These are phyloP conservation scores for Centruroides sculpturatus DNA, from an alignment of 1,140 invertebrate genomes.

Conservation along the genomic window DNA sequence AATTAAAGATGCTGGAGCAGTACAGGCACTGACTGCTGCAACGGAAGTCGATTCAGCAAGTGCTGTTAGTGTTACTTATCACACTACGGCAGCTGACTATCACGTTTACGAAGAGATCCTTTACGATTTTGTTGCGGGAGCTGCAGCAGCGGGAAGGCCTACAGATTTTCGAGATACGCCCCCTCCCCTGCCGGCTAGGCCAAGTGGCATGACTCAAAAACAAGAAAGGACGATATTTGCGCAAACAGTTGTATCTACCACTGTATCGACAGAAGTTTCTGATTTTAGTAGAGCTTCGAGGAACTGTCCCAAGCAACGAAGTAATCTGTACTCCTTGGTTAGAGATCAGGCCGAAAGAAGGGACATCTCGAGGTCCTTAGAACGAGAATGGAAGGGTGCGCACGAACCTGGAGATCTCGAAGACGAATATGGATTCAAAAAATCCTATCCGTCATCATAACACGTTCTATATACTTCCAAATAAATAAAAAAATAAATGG, in stretches of 20 bases:
- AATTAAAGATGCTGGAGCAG: not conserved
- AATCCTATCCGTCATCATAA: not conserved
- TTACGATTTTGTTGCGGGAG: slow-evolving; percentile 19
- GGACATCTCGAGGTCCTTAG: slow-evolving; percentile 15
- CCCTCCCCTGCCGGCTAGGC: slow-evolving; percentile 11
- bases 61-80: not conserved
- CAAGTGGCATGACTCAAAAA: not conserved
- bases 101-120: slow-evolving; percentile 27
- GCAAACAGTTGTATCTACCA: not conserved
- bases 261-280: not conserved
- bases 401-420: slow-evolving; percentile 7
- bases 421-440: slow-evolving; percentile 18
- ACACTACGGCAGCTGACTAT: slow-evolving; percentile 21
- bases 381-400: slow-evolving; percentile 12
- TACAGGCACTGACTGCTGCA: not conserved
- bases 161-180: not conserved
- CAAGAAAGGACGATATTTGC: not conserved
- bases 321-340: slow-evolving; percentile 19
- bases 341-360: slow-evolving; percentile 14
- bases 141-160: not conserved
- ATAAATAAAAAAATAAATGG: too few relatives aligned
- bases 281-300: not conserved
- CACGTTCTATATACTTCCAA: too few relatives aligned
- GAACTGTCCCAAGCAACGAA: slow-evolving; percentile 17
- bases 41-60: not conserved